Conservation (phyloP, 2,113 vertebrate genomes). For the Laticauda colubrina region DNA sequence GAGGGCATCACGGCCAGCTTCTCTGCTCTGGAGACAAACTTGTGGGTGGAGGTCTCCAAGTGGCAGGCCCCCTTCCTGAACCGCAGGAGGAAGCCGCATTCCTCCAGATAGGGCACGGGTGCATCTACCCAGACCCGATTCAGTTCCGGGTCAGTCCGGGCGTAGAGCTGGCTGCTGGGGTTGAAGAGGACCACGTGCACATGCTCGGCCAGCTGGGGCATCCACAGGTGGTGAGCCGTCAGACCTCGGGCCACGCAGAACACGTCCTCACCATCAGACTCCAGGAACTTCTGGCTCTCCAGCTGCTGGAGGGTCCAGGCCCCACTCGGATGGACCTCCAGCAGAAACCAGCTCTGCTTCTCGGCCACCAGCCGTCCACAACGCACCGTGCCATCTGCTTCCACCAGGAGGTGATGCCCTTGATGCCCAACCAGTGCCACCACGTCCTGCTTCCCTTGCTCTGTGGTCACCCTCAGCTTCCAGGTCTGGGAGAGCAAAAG, state of each 20-base stretch:
- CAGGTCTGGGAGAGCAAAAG: constrained; percentile 50
- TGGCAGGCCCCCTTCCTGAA: constrained; percentile 56
- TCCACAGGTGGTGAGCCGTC: constrained; percentile 62
- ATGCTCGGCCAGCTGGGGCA: constrained; percentile 58
- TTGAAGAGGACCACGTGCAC: constrained; percentile 57
- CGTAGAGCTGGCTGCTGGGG: constrained; percentile 45
- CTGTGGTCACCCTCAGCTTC: constrained; percentile 54
- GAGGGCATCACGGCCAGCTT: constrained; percentile 47
- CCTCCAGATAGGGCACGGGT: constrained; percentile 41
- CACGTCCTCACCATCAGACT: constrained; percentile 58
- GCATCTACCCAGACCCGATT: constrained; percentile 58
- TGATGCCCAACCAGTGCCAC: constrained; percentile 51
- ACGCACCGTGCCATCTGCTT: constrained; percentile 43
- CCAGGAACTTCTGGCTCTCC: constrained; percentile 53
- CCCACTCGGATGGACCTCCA: constrained; percentile 55
- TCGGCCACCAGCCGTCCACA: constrained; percentile 66
- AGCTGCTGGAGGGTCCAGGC: constrained; percentile 63
- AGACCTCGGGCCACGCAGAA: constrained; percentile 56
- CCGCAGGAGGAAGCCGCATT: constrained; percentile 62
- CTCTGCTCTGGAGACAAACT: constrained; percentile 57
- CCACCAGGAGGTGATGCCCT: constrained; percentile 50
- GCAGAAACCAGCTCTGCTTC: constrained; percentile 51
- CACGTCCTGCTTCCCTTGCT: constrained; percentile 34
- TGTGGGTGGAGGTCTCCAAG: constrained; percentile 59
- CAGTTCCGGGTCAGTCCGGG: constrained; percentile 44